A percentile compares a stretch with the other conserved stretches of the same genome.
Evolutionary conservation across 1,140 invertebrate genomes (phyloP).

Genomic region (Platorchestia sp.): DNA sequence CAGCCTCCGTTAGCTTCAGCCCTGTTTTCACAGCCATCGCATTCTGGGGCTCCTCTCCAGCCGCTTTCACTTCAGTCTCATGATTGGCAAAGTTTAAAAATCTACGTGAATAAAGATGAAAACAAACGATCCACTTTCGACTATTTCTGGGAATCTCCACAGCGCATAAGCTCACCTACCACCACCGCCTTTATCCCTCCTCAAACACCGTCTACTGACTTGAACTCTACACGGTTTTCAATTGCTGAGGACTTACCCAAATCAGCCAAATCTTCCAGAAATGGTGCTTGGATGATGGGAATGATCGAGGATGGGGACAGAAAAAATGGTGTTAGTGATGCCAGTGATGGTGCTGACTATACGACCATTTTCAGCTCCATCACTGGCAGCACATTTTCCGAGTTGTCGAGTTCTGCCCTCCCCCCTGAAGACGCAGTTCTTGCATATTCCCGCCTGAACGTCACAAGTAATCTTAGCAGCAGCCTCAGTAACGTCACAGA

Average conservation of each 20-base stretch:
- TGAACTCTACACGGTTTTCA: background rate
- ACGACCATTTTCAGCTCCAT: conserved; percentile 37
- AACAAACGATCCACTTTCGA: background rate
- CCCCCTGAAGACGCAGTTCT: background rate
- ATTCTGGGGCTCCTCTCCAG: background rate
- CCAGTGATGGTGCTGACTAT: background rate
- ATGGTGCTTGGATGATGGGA: conserved; percentile 46
- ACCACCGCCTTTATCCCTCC: background rate
- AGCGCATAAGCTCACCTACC: background rate
- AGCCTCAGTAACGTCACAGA: conserved; percentile 28
- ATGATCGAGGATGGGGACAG: conserved; percentile 43
- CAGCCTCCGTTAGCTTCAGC: background rate
- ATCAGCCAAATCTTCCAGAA: conserved; percentile 30
- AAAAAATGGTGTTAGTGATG: conserved; percentile 47
- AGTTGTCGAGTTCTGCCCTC: background rate
- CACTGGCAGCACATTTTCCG: conserved; percentile 14
- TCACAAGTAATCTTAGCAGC: background rate
- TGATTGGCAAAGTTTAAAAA: background rate
- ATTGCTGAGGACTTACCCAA: background rate
- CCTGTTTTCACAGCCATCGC: background rate
- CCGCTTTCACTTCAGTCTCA: conserved; percentile 1
- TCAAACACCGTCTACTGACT: background rate
- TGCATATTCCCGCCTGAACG: background rate
- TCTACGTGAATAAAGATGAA: background rate
- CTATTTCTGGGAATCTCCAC: background rate